These are phyloP conservation scores for Hemitrygon akajei DNA, from an alignment of 2,797 vertebrate species.

Conservation along the genomic window DNA sequence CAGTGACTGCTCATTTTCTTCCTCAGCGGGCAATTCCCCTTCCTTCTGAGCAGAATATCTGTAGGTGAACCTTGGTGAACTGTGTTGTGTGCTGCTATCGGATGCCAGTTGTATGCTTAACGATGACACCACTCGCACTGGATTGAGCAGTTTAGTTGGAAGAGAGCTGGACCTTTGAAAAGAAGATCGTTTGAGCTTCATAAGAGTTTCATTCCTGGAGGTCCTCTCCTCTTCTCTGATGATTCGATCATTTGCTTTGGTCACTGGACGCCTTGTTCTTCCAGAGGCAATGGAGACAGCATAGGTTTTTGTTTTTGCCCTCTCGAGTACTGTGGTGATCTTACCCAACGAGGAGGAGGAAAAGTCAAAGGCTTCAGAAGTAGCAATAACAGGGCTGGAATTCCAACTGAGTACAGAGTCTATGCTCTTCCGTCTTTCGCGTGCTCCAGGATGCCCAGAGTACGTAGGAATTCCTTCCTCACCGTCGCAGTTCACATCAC, in stretches of 20 bases:
- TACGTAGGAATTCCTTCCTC: constrained; percentile 60
- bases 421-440: constrained; percentile 39
- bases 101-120: constrained; percentile 76
- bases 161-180: constrained; percentile 80
- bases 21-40: constrained; percentile 45
- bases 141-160: constrained; percentile 67
- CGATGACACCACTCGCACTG: constrained; percentile 78
- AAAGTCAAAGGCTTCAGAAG: neutral
- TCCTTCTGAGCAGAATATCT: constrained; percentile 58
- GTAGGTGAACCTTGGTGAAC: constrained; percentile 73
- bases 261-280: constrained; percentile 52
- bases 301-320: constrained; percentile 52
- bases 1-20: constrained; percentile 44
- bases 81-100: constrained; percentile 66
- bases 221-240: neutral
- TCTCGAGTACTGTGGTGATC: constrained; percentile 54
- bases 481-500: constrained; percentile 46
- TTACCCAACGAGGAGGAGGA: constrained; percentile 47
- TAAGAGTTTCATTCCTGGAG: constrained; percentile 35
- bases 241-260: constrained; percentile 57
- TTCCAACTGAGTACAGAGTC: constrained; percentile 46
- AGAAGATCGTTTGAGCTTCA: constrained; percentile 47
- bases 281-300: constrained; percentile 45
- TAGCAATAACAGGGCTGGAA: neutral
- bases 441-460: constrained; percentile 66